Evolutionary conservation across 2,113 vertebrate genomes (phyloP).

Genomic region (Alectura lathami): DNA sequence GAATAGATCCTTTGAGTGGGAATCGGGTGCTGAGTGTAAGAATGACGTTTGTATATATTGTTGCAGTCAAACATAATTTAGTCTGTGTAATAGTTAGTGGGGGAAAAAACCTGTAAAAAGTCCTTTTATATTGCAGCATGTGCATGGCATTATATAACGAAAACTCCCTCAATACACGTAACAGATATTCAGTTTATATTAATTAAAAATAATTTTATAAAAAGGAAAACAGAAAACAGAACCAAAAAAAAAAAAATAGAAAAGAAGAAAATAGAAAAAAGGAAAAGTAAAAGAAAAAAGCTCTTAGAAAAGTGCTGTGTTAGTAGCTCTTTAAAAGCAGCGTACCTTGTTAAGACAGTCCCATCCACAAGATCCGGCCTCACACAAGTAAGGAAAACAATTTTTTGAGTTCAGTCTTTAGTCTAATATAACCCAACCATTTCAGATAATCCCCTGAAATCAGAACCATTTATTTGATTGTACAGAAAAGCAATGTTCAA

Average conservation of each 20-base stretch:
- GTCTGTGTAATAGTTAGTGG: not conserved
- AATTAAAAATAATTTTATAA: not conserved
- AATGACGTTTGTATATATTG: not conserved
- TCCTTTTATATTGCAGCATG: not conserved
- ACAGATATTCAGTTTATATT: not conserved
- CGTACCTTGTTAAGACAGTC: rapidly evolving
- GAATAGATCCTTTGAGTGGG: not conserved
- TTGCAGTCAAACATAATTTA: not conserved
- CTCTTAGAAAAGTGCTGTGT: not conserved
- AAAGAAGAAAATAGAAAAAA: too few species aligned
- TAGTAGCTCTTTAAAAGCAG: not conserved
- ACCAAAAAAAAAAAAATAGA: not conserved
- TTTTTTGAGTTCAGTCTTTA: not conserved
- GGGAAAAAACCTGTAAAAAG: not conserved
- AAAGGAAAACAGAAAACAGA: too few species aligned
- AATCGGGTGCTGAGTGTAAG: not conserved
- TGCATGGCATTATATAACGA: not conserved
- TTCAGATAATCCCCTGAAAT: not conserved
- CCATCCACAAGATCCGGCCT: not conserved
- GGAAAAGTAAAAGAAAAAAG: too few species aligned
- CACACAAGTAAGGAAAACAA: not conserved
- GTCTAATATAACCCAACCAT: not conserved
- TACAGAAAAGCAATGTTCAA: not conserved
- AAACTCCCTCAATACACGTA: not conserved
- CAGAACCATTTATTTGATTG: not conserved